phyloP scores from a whole-genome alignment of 2,797 vertebrate species.

The Chiropotes sagulatus region DNA sequence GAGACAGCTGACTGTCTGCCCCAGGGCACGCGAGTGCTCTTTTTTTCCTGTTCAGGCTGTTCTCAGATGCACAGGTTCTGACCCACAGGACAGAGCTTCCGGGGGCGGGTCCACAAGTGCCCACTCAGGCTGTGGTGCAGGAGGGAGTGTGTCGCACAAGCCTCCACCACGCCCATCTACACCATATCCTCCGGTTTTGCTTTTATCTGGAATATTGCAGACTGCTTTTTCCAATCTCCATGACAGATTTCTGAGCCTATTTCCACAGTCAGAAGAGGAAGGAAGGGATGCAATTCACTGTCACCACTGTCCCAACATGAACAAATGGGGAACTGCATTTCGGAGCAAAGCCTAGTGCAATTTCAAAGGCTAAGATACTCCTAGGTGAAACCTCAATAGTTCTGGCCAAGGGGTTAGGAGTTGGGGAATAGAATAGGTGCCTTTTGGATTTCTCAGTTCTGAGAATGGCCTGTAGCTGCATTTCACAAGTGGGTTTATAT shows the following conservation, averaged over 20 bases:
- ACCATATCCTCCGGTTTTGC: neutral
- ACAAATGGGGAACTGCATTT: neutral
- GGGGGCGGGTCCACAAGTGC: accelerated
- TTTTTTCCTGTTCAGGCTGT: neutral
- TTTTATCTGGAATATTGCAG: neutral
- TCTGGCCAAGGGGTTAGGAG: neutral
- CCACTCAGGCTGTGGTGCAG: neutral
- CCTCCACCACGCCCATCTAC: neutral
- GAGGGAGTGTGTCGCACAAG: accelerated
- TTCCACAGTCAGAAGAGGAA: neutral
- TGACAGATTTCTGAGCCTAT: neutral
- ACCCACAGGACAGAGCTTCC: neutral
- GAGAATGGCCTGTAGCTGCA: neutral
- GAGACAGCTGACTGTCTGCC: neutral
- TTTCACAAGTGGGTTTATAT: neutral
- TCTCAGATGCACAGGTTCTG: neutral
- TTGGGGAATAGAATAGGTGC: neutral
- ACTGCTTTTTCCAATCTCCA: neutral
- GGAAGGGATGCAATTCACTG: neutral
- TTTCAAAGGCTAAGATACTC: neutral
- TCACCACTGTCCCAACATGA: neutral
- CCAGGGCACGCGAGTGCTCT: neutral
- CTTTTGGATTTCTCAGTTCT: neutral
- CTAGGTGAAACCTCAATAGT: neutral
- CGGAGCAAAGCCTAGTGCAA: neutral